phyloP scores from a whole-genome alignment of 2,888 invertebrate genomes.

The Epinotia demarniana region DNA sequence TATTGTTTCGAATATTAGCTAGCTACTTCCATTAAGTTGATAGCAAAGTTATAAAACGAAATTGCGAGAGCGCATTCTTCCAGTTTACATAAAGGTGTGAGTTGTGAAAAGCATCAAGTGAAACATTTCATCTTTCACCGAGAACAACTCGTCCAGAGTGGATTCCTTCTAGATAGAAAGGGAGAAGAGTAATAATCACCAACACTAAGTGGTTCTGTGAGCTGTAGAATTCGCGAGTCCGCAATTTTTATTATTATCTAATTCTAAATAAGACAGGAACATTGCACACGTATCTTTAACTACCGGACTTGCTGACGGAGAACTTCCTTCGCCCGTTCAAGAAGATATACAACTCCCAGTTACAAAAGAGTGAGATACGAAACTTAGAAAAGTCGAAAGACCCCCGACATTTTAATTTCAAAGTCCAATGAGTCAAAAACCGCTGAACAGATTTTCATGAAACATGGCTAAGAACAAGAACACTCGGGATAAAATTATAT shows the following conservation, averaged over 20 bases:
- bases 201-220: no score
- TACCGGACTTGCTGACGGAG: no score
- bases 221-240: no score
- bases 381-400: no score
- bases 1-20: conserved; percentile 21
- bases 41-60: conserved; percentile 18
- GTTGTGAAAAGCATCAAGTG: background rate
- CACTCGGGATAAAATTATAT: no score
- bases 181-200: no score
- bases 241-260: no score
- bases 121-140: background rate
- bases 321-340: background rate
- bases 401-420: no score
- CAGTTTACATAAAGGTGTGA: background rate
- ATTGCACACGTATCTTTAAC: background rate
- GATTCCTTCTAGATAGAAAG: no score
- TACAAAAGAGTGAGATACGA: background rate
- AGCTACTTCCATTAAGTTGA: conserved; percentile 3
- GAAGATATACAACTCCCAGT: background rate
- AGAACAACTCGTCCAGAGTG: background rate
- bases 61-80: background rate
- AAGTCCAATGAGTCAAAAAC: no score
- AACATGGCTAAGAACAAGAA: no score
- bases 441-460: no score
- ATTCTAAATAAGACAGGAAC: background rate